These are phyloP conservation scores for Crocidura indochinensis DNA, from an alignment of 2,797 vertebrate species.

Conservation along the genomic window DNA sequence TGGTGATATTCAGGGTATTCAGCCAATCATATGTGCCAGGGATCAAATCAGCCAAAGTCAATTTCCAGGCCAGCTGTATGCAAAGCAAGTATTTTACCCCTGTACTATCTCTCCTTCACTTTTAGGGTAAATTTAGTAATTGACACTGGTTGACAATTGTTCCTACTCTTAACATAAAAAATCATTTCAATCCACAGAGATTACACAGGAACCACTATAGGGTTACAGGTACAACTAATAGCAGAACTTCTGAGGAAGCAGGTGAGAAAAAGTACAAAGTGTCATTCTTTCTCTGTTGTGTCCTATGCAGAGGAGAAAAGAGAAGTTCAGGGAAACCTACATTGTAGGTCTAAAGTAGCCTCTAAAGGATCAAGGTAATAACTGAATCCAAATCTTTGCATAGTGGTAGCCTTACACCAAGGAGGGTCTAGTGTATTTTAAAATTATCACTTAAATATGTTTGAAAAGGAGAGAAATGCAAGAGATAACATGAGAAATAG, in stretches of 20 bases:
- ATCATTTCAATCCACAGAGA: slow-evolving; percentile 45
- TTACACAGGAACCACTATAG: slow-evolving; percentile 30
- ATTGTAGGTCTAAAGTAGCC: neutral
- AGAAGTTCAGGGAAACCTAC: neutral
- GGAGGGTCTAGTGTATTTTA: neutral
- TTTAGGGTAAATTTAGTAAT: neutral
- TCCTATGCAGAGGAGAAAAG: slow-evolving; percentile 16
- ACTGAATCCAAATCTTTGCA: neutral
- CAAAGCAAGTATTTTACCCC: too few relatives aligned
- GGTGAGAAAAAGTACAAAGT: neutral
- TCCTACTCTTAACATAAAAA: slow-evolving; percentile 16
- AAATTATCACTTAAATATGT: neutral
- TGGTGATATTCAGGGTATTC: too few relatives aligned
- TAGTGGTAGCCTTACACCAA: neutral
- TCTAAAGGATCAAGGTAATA: neutral
- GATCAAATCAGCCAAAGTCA: too few relatives aligned
- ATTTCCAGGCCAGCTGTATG: too few relatives aligned
- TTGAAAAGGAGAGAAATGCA: slow-evolving; percentile 58
- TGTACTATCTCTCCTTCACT: neutral
- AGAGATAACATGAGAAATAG: neutral
- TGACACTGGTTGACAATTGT: neutral
- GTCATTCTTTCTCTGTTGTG: neutral
- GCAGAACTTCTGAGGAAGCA: slow-evolving; percentile 60
- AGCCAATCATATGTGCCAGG: too few relatives aligned
- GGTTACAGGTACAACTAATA: slow-evolving; percentile 31